Conservation (phyloP, 2,888 invertebrate species). For the Cyrtodaria siliqua region DNA sequence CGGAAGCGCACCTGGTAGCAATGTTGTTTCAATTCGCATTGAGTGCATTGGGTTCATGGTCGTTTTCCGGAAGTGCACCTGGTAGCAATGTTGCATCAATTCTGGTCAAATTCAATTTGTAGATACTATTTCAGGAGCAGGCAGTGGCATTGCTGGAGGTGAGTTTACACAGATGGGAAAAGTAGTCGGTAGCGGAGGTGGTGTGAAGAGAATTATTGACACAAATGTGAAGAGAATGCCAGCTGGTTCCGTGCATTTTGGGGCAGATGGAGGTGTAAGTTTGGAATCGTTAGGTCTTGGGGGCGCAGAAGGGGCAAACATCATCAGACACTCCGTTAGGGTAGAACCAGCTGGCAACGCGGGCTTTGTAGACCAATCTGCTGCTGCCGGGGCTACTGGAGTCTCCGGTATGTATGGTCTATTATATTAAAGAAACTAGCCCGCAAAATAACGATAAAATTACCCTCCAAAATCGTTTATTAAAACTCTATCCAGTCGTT, state of each 20-base stretch:
- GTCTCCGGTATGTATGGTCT: background rate
- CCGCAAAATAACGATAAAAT: too few species aligned
- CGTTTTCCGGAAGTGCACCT: slow-evolving; percentile 9
- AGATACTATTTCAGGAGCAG: slow-evolving; percentile 4
- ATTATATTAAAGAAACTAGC: too few species aligned
- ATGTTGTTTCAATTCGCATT: too few species aligned
- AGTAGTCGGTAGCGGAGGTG: slow-evolving; percentile 53
- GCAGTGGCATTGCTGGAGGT: slow-evolving; percentile 44
- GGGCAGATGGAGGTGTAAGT: slow-evolving; percentile 48
- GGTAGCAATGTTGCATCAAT: slow-evolving; percentile 14
- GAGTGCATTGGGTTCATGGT: too few species aligned
- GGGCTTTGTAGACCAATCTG: background rate
- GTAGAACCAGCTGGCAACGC: slow-evolving; percentile 25
- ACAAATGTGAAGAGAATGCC: slow-evolving; percentile 59
- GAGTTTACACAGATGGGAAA: slow-evolving; percentile 59
- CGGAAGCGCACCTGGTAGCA: slow-evolving; percentile 4
- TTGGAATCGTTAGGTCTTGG: slow-evolving; percentile 56
- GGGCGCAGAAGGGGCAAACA: slow-evolving; percentile 52
- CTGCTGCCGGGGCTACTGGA: background rate
- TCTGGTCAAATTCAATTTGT: slow-evolving; percentile 23
- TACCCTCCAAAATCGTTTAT: too few species aligned
- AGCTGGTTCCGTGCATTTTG: slow-evolving; percentile 42
- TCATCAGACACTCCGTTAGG: slow-evolving; percentile 48
- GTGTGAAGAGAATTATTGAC: slow-evolving; percentile 53
- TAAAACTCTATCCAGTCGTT: too few species aligned